Conservation (phyloP, 2,888 invertebrate species). For the Pomacea canaliculata region DNA sequence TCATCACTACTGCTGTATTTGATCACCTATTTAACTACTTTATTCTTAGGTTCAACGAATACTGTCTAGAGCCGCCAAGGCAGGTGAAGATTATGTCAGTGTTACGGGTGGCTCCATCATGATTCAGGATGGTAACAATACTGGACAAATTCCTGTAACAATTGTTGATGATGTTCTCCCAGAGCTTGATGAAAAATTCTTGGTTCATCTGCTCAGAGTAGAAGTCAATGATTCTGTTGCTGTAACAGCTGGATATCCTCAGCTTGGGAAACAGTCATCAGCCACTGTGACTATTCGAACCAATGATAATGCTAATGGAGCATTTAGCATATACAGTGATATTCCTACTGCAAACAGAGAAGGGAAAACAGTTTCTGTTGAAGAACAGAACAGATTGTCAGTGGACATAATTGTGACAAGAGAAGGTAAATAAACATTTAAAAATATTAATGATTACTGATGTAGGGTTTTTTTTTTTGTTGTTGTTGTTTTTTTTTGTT, state of each 20-base stretch:
- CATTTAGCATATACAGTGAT: slow-evolving; percentile 59
- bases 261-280: slow-evolving; percentile 44
- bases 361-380: slow-evolving; percentile 53
- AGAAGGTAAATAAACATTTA: slow-evolving; percentile 49
- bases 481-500: too few relatives aligned
- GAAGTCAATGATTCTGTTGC: slow-evolving; percentile 47
- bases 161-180: slow-evolving; percentile 60
- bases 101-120: slow-evolving; percentile 50
- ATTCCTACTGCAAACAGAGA: slow-evolving; percentile 49
- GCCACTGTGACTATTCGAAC: slow-evolving; percentile 54
- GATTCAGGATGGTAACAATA: slow-evolving; percentile 52
- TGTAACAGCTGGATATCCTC: slow-evolving; percentile 50
- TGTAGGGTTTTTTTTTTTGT: background rate
- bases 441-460: background rate
- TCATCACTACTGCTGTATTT: too few relatives aligned
- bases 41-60: slow-evolving; percentile 45
- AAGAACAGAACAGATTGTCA: slow-evolving; percentile 58
- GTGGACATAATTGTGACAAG: slow-evolving; percentile 65
- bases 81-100: slow-evolving; percentile 55
- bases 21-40: too few relatives aligned
- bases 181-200: slow-evolving; percentile 63
- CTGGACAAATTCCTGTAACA: slow-evolving; percentile 51
- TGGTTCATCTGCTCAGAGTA: slow-evolving; percentile 47
- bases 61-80: slow-evolving; percentile 47
- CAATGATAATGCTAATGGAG: slow-evolving; percentile 66